Evolutionary conservation across 1,140 invertebrate genomes (phyloP), one percentile per base, ranked within the genome.

Genomic region (Solenopsis fugax): DNA sequence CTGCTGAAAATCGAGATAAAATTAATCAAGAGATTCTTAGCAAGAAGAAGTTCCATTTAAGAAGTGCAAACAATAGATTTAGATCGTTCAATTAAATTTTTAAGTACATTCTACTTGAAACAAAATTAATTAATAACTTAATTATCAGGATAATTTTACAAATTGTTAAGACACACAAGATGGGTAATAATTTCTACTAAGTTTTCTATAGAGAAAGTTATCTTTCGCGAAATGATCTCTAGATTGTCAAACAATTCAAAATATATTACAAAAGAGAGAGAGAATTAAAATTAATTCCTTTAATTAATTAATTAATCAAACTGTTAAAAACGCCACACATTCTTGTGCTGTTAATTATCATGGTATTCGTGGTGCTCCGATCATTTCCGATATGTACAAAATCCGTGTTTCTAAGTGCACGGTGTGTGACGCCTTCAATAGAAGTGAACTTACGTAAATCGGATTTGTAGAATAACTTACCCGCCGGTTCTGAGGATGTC

Each of bases 401-500:
- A 80, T 58, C 4, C 16, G 52, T 72, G 48, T 72, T 48, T 72
- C 37, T 82, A 82, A 29, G 67, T 82, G 80, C 80, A 82, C 41
- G 12, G 18, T 58, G 62, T 60, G 41, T 54, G 16, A 69, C 45
- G 37, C 45, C 16, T 69, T 60, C 48, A 73, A 73, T 56, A n/a
- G 18, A 73, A 48, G 24, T 29, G 64, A 81, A 81, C 50, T 69
- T 56, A 37, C 64, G 64, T 81, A 81, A 82, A 37, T 82, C 4
- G 56, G n/a, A 45, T 18, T 29, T 62, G 4, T 45, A 24, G 69
- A 78, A 58, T 89, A 78, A 92, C 92, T 95, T 94, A 97, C 97
- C 97, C 94, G 96, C 96, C 6, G 97, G 97, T 94, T 97, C 97
- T 58, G 96, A 95, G 92, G 96, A 96, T 18, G 97, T 97, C 87